Evolutionary conservation across 2,113 vertebrate genomes (phyloP).

Genomic region (Clarias magur): DNA sequence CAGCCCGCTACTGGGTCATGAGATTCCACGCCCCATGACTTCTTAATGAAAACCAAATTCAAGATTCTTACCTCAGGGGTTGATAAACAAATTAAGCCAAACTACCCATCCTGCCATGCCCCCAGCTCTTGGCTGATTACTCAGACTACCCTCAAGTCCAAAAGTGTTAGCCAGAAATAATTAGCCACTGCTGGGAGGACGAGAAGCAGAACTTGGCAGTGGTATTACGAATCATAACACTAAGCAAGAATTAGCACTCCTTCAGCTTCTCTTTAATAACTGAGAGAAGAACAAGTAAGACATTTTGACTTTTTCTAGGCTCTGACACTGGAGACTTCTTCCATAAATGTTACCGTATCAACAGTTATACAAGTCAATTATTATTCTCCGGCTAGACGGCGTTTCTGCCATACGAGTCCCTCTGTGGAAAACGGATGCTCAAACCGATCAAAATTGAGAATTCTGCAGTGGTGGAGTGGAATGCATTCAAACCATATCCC

Average conservation of each 20-base stretch:
- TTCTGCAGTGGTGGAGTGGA: not conserved
- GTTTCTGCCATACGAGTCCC: not conserved
- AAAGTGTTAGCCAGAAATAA: slow-evolving; percentile 33
- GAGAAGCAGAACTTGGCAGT: slow-evolving; percentile 16
- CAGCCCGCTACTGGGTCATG: not conserved
- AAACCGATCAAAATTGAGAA: not conserved
- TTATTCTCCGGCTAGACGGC: not conserved
- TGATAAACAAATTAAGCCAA: slow-evolving; percentile 32
- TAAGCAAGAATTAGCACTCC: slow-evolving; percentile 7
- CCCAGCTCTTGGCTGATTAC: slow-evolving; percentile 32
- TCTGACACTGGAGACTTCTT: not conserved
- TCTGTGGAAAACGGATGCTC: not conserved
- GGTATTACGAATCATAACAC: not conserved
- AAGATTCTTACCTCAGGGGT: slow-evolving; percentile 18
- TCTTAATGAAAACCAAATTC: slow-evolving; percentile 23
- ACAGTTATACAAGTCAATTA: not conserved
- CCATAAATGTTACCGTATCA: not conserved
- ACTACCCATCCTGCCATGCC: not conserved
- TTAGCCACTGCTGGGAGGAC: slow-evolving; percentile 31
- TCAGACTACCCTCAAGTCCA: slow-evolving; percentile 3
- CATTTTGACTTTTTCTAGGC: not conserved
- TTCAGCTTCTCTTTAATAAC: not conserved
- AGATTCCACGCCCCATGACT: slow-evolving; percentile 5
- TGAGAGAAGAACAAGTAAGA: not conserved
- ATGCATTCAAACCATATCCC: not conserved